Base-by-base conservation (phyloP, 2,888 invertebrate genomes). In the Mythimna impura region DNA sequence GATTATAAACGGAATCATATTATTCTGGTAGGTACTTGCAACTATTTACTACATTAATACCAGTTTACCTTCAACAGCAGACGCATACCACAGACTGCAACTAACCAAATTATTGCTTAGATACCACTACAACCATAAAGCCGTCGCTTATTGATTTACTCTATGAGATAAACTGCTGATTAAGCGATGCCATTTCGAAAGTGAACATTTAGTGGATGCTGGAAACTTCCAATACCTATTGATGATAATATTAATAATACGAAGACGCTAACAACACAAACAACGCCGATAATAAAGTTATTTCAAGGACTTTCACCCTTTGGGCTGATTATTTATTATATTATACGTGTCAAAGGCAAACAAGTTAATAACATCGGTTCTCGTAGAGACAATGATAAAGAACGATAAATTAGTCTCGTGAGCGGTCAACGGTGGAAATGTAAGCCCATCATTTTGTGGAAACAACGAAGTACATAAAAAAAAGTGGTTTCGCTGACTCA, bases 281-380 rank as follows among this genome's bases (percentile, higher is more conserved):
- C 85, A 86, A 81, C 74, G 61, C 34, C 74, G 85, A 85, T 86
- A 86, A 86, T 80, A 86, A 83, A 83, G 75, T 79, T 71, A 85
- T 83, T 81, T 76, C 81, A 83, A 83, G 85, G 83, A 85, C 83
- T 86, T 86, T 86, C 87, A 86, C 86, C 86, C 86, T 82, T 81
- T 78, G 60, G 66, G 62, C 76, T 79, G 74, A 76, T 81, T 78
- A 76, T 76, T 82, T 77, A 78, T 71, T 85, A 80, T 80, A 83
- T 74, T 81, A 69, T 76, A 84, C 73, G 69, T 66, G 66, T 71
- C 76, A 78, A 78, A 83, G 84, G 79, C 80, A 88, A 89, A 89
- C 88, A 88, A 88, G 83, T 83, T 83, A 82, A 82, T 85, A 83
- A 82, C 78, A 67, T 74, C 69, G 50, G 61, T 55, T 72, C 55